Conservation (phyloP, 2,797 vertebrate genomes). For the Falco naumanni region DNA sequence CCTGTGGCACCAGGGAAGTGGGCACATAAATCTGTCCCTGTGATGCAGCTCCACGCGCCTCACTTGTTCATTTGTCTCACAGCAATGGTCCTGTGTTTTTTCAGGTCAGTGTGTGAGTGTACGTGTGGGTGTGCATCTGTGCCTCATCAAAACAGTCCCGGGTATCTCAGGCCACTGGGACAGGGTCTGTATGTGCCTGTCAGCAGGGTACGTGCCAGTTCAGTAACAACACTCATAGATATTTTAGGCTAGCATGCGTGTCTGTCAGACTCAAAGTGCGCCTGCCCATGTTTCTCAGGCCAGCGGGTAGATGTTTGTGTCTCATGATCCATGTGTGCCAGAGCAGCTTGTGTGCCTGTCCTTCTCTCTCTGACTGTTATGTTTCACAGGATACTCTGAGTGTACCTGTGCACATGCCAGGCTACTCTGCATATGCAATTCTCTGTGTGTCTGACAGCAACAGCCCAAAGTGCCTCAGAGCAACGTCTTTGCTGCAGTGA, state of each 20-base stretch:
- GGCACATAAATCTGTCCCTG: not conserved
- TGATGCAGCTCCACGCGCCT: not conserved
- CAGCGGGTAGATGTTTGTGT: not conserved
- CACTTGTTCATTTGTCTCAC: rapidly evolving
- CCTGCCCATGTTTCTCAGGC: not conserved
- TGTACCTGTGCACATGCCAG: not conserved
- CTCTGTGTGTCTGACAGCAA: not conserved
- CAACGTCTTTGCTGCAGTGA: not conserved
- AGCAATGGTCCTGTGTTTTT: not conserved
- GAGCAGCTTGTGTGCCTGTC: not conserved
- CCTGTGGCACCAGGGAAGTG: not conserved
- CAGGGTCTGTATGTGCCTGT: not conserved
- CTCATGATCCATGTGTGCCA: not conserved
- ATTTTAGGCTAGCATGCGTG: not conserved
- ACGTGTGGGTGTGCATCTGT: not conserved
- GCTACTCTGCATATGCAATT: rapidly evolving
- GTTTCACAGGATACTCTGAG: rapidly evolving
- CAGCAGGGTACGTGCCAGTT: not conserved
- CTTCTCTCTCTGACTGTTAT: not conserved
- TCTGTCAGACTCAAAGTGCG: not conserved
- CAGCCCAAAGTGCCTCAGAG: not conserved
- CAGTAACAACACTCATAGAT: not conserved
- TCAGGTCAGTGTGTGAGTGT: not conserved
- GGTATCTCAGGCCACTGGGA: not conserved
- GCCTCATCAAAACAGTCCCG: rapidly evolving